A percentile compares a stretch with the other conserved stretches of the same genome.
Conservation (phyloP, 1,140 invertebrate genomes). For the Grapholita molesta region DNA sequence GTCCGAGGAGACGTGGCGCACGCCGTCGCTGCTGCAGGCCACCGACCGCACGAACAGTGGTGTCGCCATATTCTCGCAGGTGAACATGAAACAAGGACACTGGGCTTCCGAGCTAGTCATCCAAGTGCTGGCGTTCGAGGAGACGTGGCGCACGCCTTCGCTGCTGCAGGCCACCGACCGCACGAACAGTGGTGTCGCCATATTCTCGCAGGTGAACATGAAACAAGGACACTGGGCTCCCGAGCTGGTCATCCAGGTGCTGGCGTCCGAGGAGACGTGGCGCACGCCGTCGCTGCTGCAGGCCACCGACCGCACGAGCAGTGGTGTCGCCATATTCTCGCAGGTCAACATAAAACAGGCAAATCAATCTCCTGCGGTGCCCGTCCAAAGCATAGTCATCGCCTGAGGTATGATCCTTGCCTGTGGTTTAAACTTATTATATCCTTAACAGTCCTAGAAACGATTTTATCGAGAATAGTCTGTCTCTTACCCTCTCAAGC, state of each 20-base stretch:
- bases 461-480: no score
- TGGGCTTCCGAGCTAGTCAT: conserved; percentile 24
- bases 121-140: conserved; percentile 88
- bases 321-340: conserved; percentile 88
- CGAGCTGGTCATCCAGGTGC: conserved; percentile 74
- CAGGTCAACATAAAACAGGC: conserved; percentile 77
- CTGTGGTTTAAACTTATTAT: no score
- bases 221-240: conserved; percentile 24
- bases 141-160: conserved; percentile 91
- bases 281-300: conserved; percentile 89
- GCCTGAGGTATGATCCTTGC: no score
- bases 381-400: conserved; percentile 51
- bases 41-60: conserved; percentile 81
- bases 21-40: conserved; percentile 88
- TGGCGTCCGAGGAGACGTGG: conserved; percentile 91
- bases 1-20: conserved; percentile 91
- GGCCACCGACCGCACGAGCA: conserved; percentile 80
- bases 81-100: conserved; percentile 36
- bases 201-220: conserved; percentile 88
- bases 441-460: no score
- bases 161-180: conserved; percentile 84
- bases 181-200: conserved; percentile 82
- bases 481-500: no score
- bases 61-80: conserved; percentile 90
- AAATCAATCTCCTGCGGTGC: conserved; percentile 24